Conservation (phyloP, 2,888 invertebrate species). For the Anoncus sp. region DNA sequence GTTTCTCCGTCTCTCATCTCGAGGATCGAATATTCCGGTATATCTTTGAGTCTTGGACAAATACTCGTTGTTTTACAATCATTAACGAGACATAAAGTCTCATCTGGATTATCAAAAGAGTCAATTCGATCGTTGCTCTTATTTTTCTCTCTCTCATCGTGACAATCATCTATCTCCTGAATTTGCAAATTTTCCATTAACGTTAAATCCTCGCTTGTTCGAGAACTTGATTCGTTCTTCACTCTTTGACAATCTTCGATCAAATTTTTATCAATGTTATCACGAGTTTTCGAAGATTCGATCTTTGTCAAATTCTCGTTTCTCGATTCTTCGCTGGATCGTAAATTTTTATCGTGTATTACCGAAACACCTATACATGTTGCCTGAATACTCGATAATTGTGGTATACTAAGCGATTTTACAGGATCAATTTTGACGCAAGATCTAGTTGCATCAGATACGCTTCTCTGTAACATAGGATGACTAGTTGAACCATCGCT, state of each 20-base stretch:
- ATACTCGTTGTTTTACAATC: conserved; percentile 66
- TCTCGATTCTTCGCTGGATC: too few species aligned
- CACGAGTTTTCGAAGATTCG: too few species aligned
- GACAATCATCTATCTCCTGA: too few species aligned
- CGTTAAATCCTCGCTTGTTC: too few species aligned
- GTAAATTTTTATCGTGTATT: too few species aligned
- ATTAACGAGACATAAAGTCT: conserved; percentile 51
- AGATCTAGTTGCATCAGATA: conserved; percentile 62
- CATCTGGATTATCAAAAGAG: too few species aligned
- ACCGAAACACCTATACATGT: conserved; percentile 20
- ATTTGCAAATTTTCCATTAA: background rate
- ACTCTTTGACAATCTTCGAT: too few species aligned
- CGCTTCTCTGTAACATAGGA: conserved; percentile 61
- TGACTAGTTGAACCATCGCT: conserved; percentile 43
- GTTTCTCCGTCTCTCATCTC: conserved; percentile 63
- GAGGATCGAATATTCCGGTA: conserved; percentile 73
- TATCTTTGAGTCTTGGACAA: conserved; percentile 68
- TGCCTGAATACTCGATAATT: conserved; percentile 68
- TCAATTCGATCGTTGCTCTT: too few species aligned
- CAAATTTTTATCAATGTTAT: too few species aligned
- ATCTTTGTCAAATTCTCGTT: too few species aligned
- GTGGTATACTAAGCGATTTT: conserved; percentile 72
- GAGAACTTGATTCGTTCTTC: too few species aligned
- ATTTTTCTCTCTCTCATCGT: too few species aligned
- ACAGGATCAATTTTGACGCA: conserved; percentile 59